Percentiles rank a stretch among this genome's conserved stretches.
Evolutionary conservation across 2,113 vertebrate genomes (phyloP).

Genomic region (Campylomormyrus numenius): DNA sequence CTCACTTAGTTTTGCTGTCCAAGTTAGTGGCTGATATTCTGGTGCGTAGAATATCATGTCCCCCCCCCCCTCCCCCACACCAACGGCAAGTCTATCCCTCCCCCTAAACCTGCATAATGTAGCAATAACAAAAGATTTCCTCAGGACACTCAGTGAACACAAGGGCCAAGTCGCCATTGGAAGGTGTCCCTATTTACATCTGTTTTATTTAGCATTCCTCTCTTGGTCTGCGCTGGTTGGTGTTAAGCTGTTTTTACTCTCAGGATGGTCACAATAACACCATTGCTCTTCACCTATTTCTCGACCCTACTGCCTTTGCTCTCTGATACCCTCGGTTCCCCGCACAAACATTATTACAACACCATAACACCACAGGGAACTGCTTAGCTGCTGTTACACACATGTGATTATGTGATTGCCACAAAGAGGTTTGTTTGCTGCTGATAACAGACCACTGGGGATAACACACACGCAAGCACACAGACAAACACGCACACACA

Average conservation of each 20-base stretch:
- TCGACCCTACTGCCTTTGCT: not conserved
- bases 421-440: not conserved
- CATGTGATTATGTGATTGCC: not conserved
- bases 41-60: not conserved
- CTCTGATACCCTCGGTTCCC: not conserved
- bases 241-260: not conserved
- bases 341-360: not conserved
- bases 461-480: not conserved
- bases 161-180: too few species aligned
- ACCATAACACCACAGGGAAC: not conserved
- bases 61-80: too few species aligned
- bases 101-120: not conserved
- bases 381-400: not conserved
- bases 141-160: not conserved
- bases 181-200: not conserved
- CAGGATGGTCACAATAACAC: not conserved
- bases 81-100: not conserved
- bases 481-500: not conserved
- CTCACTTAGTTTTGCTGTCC: not conserved
- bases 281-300: not conserved
- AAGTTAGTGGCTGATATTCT: not conserved
- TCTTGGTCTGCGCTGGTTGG: not conserved
- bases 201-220: not conserved
- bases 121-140: not conserved
- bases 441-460: not conserved